Percentiles rank a stretch among this genome's conserved stretches.
phyloP scores from a whole-genome alignment of 2,113 vertebrate species.

The Thermophis baileyi region DNA sequence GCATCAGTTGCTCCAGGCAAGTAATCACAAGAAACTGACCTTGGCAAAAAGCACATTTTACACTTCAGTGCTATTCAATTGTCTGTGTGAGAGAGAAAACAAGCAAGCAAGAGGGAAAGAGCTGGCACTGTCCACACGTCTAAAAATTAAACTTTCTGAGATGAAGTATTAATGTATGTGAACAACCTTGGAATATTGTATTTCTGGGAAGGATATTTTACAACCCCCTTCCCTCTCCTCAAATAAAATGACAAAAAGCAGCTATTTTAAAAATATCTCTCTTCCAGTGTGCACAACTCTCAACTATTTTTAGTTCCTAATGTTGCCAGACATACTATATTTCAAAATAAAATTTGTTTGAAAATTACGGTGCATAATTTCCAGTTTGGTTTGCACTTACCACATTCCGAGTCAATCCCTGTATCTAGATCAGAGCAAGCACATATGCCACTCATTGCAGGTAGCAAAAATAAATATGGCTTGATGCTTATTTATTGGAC shows the following conservation, averaged over 20 bases:
- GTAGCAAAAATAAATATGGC: not conserved
- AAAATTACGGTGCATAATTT: not conserved
- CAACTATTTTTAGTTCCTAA: not conserved
- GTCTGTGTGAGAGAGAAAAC: constrained; percentile 21
- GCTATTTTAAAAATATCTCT: not conserved
- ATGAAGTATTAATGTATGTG: not conserved
- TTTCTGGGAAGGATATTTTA: not conserved
- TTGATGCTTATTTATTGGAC: not conserved
- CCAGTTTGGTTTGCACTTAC: not conserved
- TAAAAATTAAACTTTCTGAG: not conserved
- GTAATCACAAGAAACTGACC: constrained; percentile 72
- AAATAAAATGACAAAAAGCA: not conserved
- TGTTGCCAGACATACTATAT: not conserved
- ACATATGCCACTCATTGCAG: not conserved
- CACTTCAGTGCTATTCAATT: constrained; percentile 64
- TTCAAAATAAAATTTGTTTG: not conserved
- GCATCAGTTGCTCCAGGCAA: constrained; percentile 68
- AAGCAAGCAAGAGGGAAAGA: constrained; percentile 20
- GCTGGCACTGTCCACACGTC: not conserved
- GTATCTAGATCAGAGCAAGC: not conserved
- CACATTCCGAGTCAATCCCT: not conserved
- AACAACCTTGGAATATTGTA: not conserved
- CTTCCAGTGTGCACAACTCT: not conserved
- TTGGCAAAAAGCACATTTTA: constrained; percentile 71
- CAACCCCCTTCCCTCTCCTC: not conserved